Evolutionary conservation across 2,888 invertebrate species (phyloP).

Genomic region (Lithophane leautieri): DNA sequence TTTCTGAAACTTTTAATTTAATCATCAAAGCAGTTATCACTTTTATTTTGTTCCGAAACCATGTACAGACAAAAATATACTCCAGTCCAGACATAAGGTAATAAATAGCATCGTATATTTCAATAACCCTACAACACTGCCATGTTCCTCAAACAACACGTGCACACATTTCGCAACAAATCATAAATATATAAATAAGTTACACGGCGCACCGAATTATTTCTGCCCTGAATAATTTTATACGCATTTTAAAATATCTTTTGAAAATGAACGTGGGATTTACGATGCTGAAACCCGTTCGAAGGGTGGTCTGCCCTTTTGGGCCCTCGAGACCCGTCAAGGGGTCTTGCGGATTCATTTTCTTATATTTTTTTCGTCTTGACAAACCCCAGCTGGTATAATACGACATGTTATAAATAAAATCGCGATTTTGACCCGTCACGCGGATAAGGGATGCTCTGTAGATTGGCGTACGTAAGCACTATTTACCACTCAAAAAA

Average conservation of each 20-base stretch:
- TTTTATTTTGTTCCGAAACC: neutral
- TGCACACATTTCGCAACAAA: conserved; percentile 79
- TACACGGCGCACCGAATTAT: conserved; percentile 84
- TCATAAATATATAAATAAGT: conserved; percentile 82
- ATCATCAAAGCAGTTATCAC: neutral
- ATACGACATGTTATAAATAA: conserved; percentile 89
- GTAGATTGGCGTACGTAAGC: conserved; percentile 74
- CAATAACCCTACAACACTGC: conserved; percentile 12
- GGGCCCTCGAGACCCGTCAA: conserved; percentile 74
- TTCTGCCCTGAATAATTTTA: conserved; percentile 90
- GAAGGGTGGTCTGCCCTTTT: conserved; percentile 84
- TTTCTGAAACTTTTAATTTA: too few relatives aligned
- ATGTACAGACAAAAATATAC: neutral
- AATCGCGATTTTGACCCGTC: conserved; percentile 90
- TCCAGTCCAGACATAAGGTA: neutral
- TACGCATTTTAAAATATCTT: conserved; percentile 90
- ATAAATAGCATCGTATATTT: conserved; percentile 39
- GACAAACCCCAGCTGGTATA: conserved; percentile 89
- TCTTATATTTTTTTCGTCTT: conserved; percentile 88
- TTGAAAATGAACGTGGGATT: conserved; percentile 89
- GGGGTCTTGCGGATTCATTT: conserved; percentile 83
- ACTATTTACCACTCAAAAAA: conserved; percentile 29
- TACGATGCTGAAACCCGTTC: conserved; percentile 88
- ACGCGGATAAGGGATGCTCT: conserved; percentile 85
- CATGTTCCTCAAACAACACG: conserved; percentile 75